phyloP scores from a whole-genome alignment of 1,140 invertebrate species.

The Drosophila auraria region DNA sequence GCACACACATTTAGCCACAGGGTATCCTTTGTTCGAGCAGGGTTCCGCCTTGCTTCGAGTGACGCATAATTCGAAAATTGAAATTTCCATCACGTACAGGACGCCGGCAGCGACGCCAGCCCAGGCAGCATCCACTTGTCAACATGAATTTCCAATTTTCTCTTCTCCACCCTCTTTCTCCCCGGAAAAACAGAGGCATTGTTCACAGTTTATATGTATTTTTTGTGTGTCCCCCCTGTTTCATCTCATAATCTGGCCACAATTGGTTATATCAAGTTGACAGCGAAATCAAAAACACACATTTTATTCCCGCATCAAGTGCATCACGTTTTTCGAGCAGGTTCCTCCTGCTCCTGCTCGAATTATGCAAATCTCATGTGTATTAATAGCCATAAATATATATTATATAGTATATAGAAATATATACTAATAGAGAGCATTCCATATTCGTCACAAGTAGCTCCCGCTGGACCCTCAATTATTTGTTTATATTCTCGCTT shows the following conservation, averaged over 20 bases:
- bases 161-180: conserved; percentile 11
- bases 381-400: too few relatives aligned
- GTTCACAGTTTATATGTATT: conserved; percentile 18
- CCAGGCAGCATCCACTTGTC: conserved; percentile 66
- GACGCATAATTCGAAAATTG: conserved; percentile 70
- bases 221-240: conserved; percentile 1
- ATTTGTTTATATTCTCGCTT: not conserved
- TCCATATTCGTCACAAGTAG: not conserved
- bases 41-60: not conserved
- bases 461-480: not conserved
- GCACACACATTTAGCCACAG: conserved; percentile 7
- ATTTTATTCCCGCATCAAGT: conserved; percentile 2
- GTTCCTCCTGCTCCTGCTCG: not conserved
- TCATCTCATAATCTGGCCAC: conserved; percentile 26
- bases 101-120: conserved; percentile 57
- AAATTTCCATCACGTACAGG: conserved; percentile 75
- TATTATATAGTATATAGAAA: too few relatives aligned
- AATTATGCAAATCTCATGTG: too few relatives aligned
- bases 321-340: not conserved
- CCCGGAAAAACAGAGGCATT: conserved; percentile 29
- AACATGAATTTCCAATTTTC: conserved; percentile 81
- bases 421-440: not conserved
- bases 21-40: conserved; percentile 16
- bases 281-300: conserved; percentile 14
- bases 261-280: conserved; percentile 42